phyloP scores from a whole-genome alignment of 2,888 invertebrate species.

The Noctua comes region DNA sequence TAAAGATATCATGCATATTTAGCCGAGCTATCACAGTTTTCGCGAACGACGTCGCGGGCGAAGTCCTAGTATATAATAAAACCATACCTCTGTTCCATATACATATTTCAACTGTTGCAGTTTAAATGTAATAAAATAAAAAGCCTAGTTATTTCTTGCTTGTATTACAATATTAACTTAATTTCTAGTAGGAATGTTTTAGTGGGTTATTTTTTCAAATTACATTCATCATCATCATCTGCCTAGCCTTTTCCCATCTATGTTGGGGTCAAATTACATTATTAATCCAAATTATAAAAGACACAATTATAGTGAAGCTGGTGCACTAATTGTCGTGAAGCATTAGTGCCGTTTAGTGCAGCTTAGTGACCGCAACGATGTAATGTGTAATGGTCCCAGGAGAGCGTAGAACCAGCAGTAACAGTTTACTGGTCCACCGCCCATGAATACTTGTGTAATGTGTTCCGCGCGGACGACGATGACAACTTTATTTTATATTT shows the following conservation, averaged over 20 bases:
- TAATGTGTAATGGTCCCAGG: constrained; percentile 55
- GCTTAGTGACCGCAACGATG: constrained; percentile 55
- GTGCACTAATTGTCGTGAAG: constrained; percentile 32
- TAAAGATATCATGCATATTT: too few species aligned
- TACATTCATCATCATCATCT: too few species aligned
- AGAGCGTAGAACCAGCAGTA: constrained; percentile 25
- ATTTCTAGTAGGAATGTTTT: too few species aligned
- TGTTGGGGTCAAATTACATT: too few species aligned
- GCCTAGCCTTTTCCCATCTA: too few species aligned
- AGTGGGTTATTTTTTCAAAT: too few species aligned
- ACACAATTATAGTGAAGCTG: neutral
- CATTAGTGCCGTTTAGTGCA: constrained; percentile 34
- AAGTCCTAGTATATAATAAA: neutral
- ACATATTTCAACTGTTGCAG: neutral
- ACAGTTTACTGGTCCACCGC: constrained; percentile 53
- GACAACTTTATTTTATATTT: constrained; percentile 57
- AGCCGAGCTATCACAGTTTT: too few species aligned
- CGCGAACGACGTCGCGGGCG: too few species aligned
- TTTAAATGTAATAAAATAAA: neutral
- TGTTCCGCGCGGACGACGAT: constrained; percentile 43
- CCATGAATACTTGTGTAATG: constrained; percentile 38
- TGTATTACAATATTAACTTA: too few species aligned
- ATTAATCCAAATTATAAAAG: neutral
- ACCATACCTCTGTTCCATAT: neutral
- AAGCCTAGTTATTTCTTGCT: too few species aligned